Evolutionary conservation across 2,113 vertebrate genomes (phyloP).

Genomic region (Hippopotamus amphibius): DNA sequence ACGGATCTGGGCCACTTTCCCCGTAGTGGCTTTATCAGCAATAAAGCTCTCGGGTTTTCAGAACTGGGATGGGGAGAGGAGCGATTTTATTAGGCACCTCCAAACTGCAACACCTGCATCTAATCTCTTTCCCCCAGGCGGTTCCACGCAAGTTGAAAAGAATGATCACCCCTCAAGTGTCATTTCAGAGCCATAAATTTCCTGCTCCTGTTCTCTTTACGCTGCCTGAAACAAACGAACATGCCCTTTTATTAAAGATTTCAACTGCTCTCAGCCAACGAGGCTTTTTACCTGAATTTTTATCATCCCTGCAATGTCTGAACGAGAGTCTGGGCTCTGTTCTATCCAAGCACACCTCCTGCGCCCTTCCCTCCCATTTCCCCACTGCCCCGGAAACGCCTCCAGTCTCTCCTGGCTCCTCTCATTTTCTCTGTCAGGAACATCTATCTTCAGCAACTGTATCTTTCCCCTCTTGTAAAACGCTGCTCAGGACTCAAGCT

Average conservation of each 20-base stretch:
- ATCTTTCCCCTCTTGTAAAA: not conserved
- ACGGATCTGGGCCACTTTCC: not conserved
- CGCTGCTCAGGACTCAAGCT: not conserved
- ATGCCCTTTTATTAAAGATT: not conserved
- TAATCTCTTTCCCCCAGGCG: not conserved
- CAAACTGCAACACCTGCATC: rapidly evolving
- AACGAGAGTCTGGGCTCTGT: not conserved
- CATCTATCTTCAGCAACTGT: not conserved
- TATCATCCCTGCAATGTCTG: not conserved
- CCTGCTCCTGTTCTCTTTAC: not conserved
- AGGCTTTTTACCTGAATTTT: not conserved
- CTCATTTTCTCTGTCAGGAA: not conserved
- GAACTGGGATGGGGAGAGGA: not conserved
- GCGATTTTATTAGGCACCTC: not conserved
- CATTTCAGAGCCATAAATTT: not conserved
- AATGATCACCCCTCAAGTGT: not conserved
- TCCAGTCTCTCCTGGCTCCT: not conserved
- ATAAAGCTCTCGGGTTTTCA: not conserved
- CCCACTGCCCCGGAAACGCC: not conserved
- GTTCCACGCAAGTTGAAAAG: not conserved
- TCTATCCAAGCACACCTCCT: not conserved
- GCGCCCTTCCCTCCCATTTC: rapidly evolving
- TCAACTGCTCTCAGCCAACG: not conserved
- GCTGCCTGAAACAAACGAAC: not conserved
- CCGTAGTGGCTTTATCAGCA: not conserved